phyloP scores from a whole-genome alignment of 2,797 vertebrate species.

The Antrozous pallidus region DNA sequence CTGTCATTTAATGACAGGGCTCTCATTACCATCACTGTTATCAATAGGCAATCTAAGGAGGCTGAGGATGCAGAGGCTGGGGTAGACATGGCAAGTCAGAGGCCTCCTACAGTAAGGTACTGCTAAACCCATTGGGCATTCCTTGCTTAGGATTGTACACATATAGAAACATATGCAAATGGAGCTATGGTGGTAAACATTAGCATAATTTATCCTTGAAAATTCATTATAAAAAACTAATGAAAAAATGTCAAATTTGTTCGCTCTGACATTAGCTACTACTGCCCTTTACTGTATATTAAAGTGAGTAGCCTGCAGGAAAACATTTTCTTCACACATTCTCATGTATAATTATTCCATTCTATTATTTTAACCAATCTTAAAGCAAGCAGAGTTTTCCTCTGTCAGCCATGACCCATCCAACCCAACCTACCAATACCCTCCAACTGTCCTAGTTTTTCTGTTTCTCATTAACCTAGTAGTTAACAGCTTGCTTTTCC shows the following conservation, averaged over 20 bases:
- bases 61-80: background rate
- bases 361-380: background rate
- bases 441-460: background rate
- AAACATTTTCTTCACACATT: background rate
- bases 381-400: background rate
- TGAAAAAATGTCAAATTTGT: conserved; percentile 1
- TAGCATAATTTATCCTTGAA: background rate
- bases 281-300: background rate
- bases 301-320: background rate
- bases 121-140: background rate
- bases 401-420: too few species aligned
- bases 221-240: conserved; percentile 5
- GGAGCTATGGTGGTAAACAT: background rate
- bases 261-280: background rate
- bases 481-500: background rate
- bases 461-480: background rate
- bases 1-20: conserved; percentile 52
- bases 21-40: background rate
- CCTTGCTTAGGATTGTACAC: background rate
- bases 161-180: background rate
- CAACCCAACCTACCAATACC: background rate
- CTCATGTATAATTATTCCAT: background rate
- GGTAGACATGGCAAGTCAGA: background rate
- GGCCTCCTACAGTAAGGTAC: background rate
- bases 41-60: background rate